Base-by-base conservation (phyloP, 2,113 vertebrate species). In the Bagarius yarrelli region DNA sequence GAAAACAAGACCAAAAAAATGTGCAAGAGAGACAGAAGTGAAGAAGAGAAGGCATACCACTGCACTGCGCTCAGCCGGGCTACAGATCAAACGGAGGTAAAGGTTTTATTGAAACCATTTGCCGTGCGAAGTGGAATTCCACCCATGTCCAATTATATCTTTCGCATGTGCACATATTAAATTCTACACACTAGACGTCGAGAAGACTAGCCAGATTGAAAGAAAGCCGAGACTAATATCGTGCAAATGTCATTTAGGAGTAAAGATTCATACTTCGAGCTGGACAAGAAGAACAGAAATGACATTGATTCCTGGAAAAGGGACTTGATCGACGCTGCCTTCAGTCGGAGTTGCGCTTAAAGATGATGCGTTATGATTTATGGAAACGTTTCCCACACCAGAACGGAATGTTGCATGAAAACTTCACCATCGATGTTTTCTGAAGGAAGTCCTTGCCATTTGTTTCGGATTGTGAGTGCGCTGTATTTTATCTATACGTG, bases 101-200 rank as follows among this genome's bases (percentile, higher is more conserved):
- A 80, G 76, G 53, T 73, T 86, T 88, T 86, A 82, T 79, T 86
- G 60, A 82, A 87, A 88, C 87, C 82, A 79, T 80, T 89, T 79
- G 86, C 72, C 21, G 64, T 83, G 76, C 82, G 85, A 83, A 87
- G 88, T 85, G 84, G 84, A 90, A 87, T 86, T 84, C 83, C 79
- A 89, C 86, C 80, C 74, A 63, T 87, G 88, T 85, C 36, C 50
- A 53, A 64, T 59, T 36, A 30, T 57, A 70, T 59, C 59, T 70
- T 11, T 52, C 59, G 32, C 34, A 73, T 52, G 60, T 30, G 25
- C 66, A 76, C 63, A 78, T 80, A 78, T 83, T 83, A 71, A 69
- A 83, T 77, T 81, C 52, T 81, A 53, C 70, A 81, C 55, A 66
- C 50, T 72, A 76, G 32, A 66, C 60, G 9, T 6, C 71, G 67